Percentiles rank a stretch among this genome's conserved stretches.
phyloP scores from a whole-genome alignment of 2,797 vertebrate genomes.

The Eulemur coronatus region DNA sequence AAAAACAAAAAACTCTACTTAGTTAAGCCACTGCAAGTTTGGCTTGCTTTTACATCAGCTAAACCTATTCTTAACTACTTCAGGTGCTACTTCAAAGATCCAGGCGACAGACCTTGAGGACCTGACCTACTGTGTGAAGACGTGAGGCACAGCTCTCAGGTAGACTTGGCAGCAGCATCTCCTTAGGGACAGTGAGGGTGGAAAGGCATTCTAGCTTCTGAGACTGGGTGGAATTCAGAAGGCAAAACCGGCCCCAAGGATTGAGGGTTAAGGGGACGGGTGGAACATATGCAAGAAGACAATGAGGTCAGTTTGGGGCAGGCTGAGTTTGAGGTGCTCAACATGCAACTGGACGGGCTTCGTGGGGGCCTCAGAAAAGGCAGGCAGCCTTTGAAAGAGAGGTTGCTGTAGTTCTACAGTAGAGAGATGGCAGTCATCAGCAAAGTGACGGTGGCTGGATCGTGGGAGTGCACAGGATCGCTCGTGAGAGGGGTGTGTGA shows the following conservation, averaged over 20 bases:
- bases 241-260: background rate
- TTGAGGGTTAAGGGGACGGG: background rate
- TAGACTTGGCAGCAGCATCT: background rate
- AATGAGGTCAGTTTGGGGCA: too few relatives aligned
- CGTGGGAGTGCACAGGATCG: background rate
- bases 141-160: background rate
- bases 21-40: background rate
- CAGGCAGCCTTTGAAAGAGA: background rate
- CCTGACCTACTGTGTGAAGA: background rate
- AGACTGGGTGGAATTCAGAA: background rate
- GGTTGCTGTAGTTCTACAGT: background rate
- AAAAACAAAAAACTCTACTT: background rate
- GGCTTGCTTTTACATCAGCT: background rate
- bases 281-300: background rate
- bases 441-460: background rate
- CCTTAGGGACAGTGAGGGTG: background rate
- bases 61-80: background rate
- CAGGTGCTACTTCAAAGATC: background rate
- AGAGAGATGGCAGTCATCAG: background rate
- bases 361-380: background rate
- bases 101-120: background rate
- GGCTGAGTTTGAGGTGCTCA: background rate
- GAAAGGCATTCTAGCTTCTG: background rate
- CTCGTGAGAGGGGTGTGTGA: background rate
- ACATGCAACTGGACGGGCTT: background rate